Evolutionary conservation across 2,113 vertebrate species (phyloP).

Genomic region (Pycnonotus jocosus): DNA sequence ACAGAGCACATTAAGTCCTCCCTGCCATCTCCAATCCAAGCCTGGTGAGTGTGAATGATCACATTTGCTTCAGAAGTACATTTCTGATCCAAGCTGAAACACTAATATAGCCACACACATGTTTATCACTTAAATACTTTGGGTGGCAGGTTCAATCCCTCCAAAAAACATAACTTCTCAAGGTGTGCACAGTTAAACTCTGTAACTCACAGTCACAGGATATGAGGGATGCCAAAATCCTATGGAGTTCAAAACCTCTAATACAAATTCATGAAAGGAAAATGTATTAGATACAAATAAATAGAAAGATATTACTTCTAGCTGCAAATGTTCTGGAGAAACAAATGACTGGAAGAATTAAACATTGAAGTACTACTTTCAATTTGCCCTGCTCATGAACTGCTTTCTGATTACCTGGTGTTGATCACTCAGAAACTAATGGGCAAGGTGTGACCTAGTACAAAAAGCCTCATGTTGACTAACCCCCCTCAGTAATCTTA

Average conservation of each 20-base stretch:
- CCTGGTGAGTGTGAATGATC: not conserved
- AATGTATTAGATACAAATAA: not conserved
- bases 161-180: not conserved
- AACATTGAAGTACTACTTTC: not conserved
- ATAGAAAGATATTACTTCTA: not conserved
- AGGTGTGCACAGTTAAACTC: not conserved
- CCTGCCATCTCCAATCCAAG: not conserved
- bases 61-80: not conserved
- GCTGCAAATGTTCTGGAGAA: not conserved
- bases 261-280: not conserved
- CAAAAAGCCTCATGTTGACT: not conserved
- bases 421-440: not conserved
- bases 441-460: not conserved
- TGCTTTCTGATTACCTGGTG: not conserved
- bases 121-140: not conserved
- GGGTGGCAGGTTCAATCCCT: not conserved
- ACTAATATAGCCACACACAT: not conserved
- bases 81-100: not conserved
- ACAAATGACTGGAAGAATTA: not conserved
- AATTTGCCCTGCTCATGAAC: not conserved
- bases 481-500: not conserved
- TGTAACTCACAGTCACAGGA: not conserved
- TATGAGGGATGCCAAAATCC: not conserved
- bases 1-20: not conserved
- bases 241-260: not conserved